Percentiles rank a stretch among this genome's conserved stretches.
These are phyloP conservation scores for Merodon equestris DNA, from an alignment of 2,888 invertebrate genomes.

Conservation along the genomic window DNA sequence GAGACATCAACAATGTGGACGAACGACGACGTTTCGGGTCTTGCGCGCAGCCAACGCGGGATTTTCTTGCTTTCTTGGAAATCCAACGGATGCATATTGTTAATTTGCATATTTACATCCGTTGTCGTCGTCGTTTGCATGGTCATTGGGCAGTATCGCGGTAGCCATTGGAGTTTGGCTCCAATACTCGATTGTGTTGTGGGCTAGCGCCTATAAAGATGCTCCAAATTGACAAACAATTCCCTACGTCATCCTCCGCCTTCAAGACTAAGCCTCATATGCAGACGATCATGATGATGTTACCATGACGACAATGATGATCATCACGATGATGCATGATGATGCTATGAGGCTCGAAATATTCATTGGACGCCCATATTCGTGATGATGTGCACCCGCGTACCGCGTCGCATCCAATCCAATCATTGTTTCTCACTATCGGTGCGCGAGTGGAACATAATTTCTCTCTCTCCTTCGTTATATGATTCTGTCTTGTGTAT, in stretches of 20 bases:
- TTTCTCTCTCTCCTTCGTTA: conserved; percentile 47
- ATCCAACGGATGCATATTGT: conserved; percentile 68
- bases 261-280: conserved; percentile 36
- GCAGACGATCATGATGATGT: conserved; percentile 48
- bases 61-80: conserved; percentile 55
- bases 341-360: conserved; percentile 59
- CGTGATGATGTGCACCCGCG: conserved; percentile 62
- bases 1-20: conserved; percentile 56
- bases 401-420: conserved; percentile 31
- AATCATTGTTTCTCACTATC: conserved; percentile 68
- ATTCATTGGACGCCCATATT: conserved; percentile 68
- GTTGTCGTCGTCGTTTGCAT: conserved; percentile 55
- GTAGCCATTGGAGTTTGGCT: neutral
- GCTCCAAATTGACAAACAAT: conserved; percentile 69
- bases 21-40: conserved; percentile 9
- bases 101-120: conserved; percentile 69
- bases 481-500: conserved; percentile 1
- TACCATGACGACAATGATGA: too few species aligned
- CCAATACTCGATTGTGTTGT: conserved; percentile 61
- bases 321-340: conserved; percentile 57
- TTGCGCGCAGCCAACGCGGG: conserved; percentile 50
- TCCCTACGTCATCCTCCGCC: conserved; percentile 57
- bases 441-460: conserved; percentile 65
- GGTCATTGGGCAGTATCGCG: conserved; percentile 53
- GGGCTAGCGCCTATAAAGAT: conserved; percentile 69